Percentiles rank a stretch among this genome's conserved stretches.
Conservation (phyloP, 2,113 vertebrate species). For the Malurus cyaneus region DNA sequence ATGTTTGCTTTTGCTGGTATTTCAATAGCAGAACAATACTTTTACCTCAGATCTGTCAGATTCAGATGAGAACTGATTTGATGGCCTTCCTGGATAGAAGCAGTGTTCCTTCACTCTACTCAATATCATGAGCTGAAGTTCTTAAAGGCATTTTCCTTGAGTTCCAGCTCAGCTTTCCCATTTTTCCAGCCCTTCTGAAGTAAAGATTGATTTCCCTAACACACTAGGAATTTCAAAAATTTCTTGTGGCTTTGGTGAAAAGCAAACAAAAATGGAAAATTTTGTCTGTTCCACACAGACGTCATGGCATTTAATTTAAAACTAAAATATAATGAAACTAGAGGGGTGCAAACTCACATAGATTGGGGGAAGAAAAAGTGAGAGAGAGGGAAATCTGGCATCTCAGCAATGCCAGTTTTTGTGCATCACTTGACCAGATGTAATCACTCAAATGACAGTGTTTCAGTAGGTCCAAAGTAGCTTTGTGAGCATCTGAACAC, state of each 20-base stretch:
- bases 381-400: not conserved
- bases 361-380: too few relatives aligned
- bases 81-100: not conserved
- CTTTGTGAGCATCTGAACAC: not conserved
- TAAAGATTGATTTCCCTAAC: not conserved
- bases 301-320: not conserved
- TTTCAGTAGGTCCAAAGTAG: conserved; percentile 20
- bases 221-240: not conserved
- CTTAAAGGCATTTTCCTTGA: not conserved
- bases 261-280: not conserved
- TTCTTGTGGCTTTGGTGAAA: not conserved
- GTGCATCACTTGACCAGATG: conserved; percentile 19
- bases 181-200: not conserved
- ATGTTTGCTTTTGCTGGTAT: not conserved
- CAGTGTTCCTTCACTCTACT: not conserved
- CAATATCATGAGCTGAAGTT: not conserved
- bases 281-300: not conserved
- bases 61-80: not conserved
- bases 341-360: conserved; percentile 52
- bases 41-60: not conserved
- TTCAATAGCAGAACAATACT: not conserved
- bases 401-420: not conserved
- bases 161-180: not conserved
- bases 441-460: conserved; percentile 64
- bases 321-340: not conserved